Evolutionary conservation across 2,113 vertebrate genomes (phyloP).

Genomic region (Canis aureus): DNA sequence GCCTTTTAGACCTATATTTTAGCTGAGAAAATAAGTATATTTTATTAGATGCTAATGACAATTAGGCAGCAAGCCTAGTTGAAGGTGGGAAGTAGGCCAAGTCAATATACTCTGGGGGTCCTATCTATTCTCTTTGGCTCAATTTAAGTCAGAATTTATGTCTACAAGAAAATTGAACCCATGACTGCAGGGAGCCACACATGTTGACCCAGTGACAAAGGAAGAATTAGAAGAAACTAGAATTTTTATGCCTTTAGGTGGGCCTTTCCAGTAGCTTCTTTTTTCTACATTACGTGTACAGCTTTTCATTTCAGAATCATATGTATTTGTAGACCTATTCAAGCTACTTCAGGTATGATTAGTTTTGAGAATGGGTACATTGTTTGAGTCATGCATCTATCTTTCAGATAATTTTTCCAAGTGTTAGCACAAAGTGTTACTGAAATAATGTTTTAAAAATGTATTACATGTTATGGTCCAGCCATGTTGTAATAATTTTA

Average conservation of each 20-base stretch:
- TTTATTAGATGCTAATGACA: slow-evolving; percentile 53
- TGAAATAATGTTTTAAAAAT: background rate
- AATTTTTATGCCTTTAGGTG: background rate
- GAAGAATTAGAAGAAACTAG: background rate
- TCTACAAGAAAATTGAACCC: background rate
- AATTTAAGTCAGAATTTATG: slow-evolving; percentile 57
- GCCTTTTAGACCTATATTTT: background rate
- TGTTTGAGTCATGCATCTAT: background rate
- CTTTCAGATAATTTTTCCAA: slow-evolving; percentile 25
- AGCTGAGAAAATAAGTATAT: slow-evolving; percentile 15
- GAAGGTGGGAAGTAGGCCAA: slow-evolving; percentile 34
- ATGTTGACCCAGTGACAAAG: background rate
- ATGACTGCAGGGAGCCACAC: background rate
- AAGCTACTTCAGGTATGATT: background rate
- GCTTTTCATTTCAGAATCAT: background rate
- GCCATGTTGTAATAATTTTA: background rate
- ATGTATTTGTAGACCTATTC: background rate
- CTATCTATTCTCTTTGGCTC: slow-evolving; percentile 51
- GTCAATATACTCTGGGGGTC: background rate
- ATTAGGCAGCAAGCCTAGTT: slow-evolving; percentile 3
- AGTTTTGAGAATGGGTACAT: background rate
- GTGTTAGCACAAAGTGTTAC: background rate
- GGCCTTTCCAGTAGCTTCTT: background rate
- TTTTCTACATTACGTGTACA: background rate
- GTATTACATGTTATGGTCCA: background rate